Conservation (phyloP, 2,113 vertebrate genomes). For the Bufo bufo region DNA sequence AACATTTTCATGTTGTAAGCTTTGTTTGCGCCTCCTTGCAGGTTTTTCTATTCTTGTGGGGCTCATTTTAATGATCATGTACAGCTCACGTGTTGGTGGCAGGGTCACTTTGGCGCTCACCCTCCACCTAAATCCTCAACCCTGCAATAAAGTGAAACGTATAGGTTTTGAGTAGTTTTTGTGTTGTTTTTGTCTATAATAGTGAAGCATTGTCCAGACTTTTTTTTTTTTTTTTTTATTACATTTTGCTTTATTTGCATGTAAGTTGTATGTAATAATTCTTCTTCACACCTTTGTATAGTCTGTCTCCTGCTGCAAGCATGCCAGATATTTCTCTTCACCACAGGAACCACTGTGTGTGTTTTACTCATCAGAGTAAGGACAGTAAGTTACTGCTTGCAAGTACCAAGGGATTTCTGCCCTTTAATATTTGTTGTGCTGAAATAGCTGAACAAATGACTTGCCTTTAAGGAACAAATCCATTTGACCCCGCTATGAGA, state of each 20-base stretch:
- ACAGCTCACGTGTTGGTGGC: neutral
- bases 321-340: neutral
- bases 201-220: no score
- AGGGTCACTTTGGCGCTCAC: slow-evolving; percentile 1
- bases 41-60: neutral
- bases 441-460: slow-evolving; percentile 59
- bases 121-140: neutral
- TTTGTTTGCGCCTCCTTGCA: slow-evolving; percentile 18
- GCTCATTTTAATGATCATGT: slow-evolving; percentile 18
- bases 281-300: neutral
- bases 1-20: slow-evolving; percentile 23
- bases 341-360: neutral
- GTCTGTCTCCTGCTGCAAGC: neutral
- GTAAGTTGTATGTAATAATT: neutral
- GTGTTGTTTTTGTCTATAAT: no score
- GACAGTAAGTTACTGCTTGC: slow-evolving; percentile 40
- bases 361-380: slow-evolving; percentile 24
- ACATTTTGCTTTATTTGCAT: neutral
- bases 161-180: no score
- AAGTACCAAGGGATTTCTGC: slow-evolving; percentile 46
- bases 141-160: neutral
- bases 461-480: slow-evolving; percentile 63
- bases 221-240: neutral
- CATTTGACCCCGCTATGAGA: slow-evolving; percentile 63
- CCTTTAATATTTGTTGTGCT: slow-evolving; percentile 61